Evolutionary conservation across 2,888 invertebrate genomes (phyloP), one percentile per base, ranked within the genome.

Genomic region (Cephus pygmeus): DNA sequence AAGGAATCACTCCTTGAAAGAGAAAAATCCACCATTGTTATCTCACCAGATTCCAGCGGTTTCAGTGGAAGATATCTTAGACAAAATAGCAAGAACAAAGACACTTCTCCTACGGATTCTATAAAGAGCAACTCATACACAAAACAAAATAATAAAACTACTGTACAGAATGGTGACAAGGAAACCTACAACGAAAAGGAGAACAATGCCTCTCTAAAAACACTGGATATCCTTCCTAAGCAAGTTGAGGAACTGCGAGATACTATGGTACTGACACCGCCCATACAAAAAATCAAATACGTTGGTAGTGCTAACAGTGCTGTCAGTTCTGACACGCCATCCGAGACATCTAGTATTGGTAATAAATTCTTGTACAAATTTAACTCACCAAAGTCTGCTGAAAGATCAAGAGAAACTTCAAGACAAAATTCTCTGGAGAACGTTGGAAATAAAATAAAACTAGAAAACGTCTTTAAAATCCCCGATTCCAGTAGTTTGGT

Each of bases 241-340:
- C 75, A 31, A 36, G 34, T 15, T n/a, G 69, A 34, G 23, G 76
- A 77, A 56, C 12, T 31, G 30, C 73, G 73, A 69, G 76, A 76
- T 31, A 40, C 73, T 33, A 30, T 69, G 2, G 35, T 30, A n/a
- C 23, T 31, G 23, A 30, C 69, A 34, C 82, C 83, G 12, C n/a
- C 77, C 15, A 73, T 88, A 4, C 90, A 90, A 33, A 91, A 90
- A 78, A 87, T 88, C 1, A 89, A 88, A 23, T 91, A 88, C 73
- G 86, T 89, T 12, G 90, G 90, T 2, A 88, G 82, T 75, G 80
- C 85, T 1, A 83, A 81, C 30, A 68, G 71, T 34, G 77, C 71
- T 12, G 77, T 56, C 6, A 84, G 81, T 74, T 85, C 86, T 69
- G 86, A 87, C 36, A 79, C 82, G 73, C 79, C 80, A 73, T 73